Conservation (phyloP, 2,113 vertebrate genomes). For the Lontra canadensis region DNA sequence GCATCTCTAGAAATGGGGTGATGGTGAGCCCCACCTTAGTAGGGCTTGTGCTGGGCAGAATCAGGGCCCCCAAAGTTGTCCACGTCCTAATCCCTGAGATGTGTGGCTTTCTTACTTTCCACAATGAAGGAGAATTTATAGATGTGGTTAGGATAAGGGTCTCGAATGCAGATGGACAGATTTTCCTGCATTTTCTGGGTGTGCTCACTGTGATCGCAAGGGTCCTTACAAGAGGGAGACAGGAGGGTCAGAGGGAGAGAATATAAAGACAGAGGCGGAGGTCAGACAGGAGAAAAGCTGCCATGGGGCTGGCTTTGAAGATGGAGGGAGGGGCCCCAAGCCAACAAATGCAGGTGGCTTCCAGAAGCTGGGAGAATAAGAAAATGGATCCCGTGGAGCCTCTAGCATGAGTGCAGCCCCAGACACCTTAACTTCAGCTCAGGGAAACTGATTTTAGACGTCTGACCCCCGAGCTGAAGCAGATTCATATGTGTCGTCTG, state of each 20-base stretch:
- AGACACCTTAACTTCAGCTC: too few species aligned
- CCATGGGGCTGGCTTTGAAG: neutral
- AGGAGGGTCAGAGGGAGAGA: neutral
- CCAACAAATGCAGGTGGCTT: fast-evolving
- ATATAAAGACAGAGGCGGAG: neutral
- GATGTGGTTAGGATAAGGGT: neutral
- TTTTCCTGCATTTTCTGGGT: neutral
- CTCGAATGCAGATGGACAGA: neutral
- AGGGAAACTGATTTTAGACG: neutral
- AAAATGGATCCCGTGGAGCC: fast-evolving
- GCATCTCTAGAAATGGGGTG: neutral
- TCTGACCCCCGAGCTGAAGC: neutral
- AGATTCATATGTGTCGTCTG: neutral
- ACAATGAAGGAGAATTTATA: neutral
- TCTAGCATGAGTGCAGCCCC: neutral
- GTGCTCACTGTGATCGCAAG: neutral
- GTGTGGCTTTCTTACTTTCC: neutral
- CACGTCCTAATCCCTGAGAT: neutral
- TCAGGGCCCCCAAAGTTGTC: neutral
- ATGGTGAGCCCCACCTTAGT: neutral
- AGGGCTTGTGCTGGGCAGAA: neutral
- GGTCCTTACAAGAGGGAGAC: neutral
- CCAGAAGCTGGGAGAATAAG: neutral
- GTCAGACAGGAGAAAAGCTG: neutral
- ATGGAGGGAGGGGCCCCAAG: neutral